Conservation (phyloP, 2,797 vertebrate species). For the Chaunax sp. region DNA sequence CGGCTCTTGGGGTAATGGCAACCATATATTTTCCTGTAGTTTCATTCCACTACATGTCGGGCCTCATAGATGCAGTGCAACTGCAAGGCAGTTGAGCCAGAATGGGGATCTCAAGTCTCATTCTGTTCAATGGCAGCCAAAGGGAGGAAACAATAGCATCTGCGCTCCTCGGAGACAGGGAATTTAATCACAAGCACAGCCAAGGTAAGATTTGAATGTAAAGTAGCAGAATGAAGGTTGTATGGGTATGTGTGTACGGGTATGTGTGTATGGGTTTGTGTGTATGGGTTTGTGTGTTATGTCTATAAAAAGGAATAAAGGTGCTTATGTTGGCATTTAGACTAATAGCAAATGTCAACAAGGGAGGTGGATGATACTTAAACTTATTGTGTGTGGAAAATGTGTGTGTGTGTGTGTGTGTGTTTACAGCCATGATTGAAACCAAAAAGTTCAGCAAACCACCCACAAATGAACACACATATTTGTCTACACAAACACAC, state of each 20-base stretch:
- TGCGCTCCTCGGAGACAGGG: slow-evolving; percentile 72
- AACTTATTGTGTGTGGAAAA: slow-evolving; percentile 8
- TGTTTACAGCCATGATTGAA: slow-evolving; percentile 31
- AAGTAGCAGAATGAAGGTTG: slow-evolving; percentile 59
- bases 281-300: slow-evolving; percentile 11
- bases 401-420: slow-evolving; percentile 9
- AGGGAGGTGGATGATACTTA: slow-evolving; percentile 46
- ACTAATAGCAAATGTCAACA: slow-evolving; percentile 65
- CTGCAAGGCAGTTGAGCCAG: slow-evolving; percentile 61
- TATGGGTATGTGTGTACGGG: background rate
- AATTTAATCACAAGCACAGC: slow-evolving; percentile 78
- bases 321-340: slow-evolving; percentile 68
- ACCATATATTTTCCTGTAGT: slow-evolving; percentile 73
- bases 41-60: slow-evolving; percentile 69
- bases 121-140: slow-evolving; percentile 72
- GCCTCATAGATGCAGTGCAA: slow-evolving; percentile 70
- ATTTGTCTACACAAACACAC: slow-evolving; percentile 38
- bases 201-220: slow-evolving; percentile 79
- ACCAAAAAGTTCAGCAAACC: slow-evolving; percentile 31
- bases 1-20: slow-evolving; percentile 69
- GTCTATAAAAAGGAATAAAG: slow-evolving; percentile 57
- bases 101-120: slow-evolving; percentile 75
- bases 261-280: slow-evolving; percentile 2
- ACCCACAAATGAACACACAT: slow-evolving; percentile 24
- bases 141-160: slow-evolving; percentile 78